phyloP scores from a whole-genome alignment of 2,113 vertebrate species.

The Trichechus manatus region DNA sequence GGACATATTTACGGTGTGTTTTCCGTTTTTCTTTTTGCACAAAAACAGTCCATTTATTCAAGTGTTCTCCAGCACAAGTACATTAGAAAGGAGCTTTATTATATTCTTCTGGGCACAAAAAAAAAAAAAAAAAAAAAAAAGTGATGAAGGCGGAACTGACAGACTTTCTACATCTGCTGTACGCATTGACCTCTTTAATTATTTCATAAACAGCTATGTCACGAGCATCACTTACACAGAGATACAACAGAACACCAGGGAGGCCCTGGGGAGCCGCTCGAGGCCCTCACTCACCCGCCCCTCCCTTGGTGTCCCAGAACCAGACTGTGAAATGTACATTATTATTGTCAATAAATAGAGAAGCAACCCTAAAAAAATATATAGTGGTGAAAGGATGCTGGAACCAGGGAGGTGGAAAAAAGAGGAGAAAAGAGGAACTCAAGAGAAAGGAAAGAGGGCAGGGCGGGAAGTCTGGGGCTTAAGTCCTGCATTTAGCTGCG shows the following conservation, averaged over 20 bases:
- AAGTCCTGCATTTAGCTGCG: constrained; percentile 87
- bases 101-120: constrained; percentile 92
- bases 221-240: constrained; percentile 94
- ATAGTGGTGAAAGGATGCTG: constrained; percentile 81
- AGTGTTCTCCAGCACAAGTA: constrained; percentile 99
- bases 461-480: constrained; percentile 56
- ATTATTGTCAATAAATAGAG: constrained; percentile 94
- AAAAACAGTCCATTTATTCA: constrained; percentile 99
- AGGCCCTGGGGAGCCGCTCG: background rate
- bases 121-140: constrained; percentile 86
- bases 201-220: constrained; percentile 95
- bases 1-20: constrained; percentile 81
- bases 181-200: constrained; percentile 94
- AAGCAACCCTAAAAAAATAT: constrained; percentile 89
- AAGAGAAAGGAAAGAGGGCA: constrained; percentile 60
- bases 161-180: constrained; percentile 97
- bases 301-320: constrained; percentile 87
- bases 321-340: constrained; percentile 92
- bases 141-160: constrained; percentile 93
- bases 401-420: constrained; percentile 68
- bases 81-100: constrained; percentile 95
- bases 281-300: background rate
- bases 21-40: constrained; percentile 89
- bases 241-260: constrained; percentile 89
- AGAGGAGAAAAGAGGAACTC: constrained; percentile 63